A percentile compares a stretch with the other conserved stretches of the same genome.
Conservation (phyloP, 1,140 invertebrate species). For the Aphelenchoides fujianensis region DNA sequence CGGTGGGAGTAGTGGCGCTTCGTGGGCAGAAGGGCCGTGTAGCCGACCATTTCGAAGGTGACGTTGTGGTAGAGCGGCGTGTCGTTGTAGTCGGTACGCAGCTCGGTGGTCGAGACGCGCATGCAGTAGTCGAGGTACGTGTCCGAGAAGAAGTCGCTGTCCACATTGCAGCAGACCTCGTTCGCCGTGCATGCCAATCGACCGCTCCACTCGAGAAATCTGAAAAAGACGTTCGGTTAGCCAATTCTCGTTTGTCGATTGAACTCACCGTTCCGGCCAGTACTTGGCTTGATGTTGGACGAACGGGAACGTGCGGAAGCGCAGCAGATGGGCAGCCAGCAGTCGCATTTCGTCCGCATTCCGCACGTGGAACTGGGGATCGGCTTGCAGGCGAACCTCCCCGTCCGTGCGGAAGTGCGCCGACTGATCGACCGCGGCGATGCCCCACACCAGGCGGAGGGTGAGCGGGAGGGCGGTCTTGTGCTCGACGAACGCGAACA, state of each 20-base stretch:
- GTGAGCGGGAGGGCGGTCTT: constrained; percentile 51
- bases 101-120: constrained; percentile 53
- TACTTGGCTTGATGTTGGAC: constrained; percentile 48
- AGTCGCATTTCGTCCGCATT: constrained; percentile 35
- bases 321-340: constrained; percentile 41
- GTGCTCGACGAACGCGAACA: constrained; percentile 51
- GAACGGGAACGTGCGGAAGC: constrained; percentile 46
- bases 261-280: constrained; percentile 58
- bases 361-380: constrained; percentile 40
- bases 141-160: constrained; percentile 38
- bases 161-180: constrained; percentile 54
- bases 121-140: constrained; percentile 56
- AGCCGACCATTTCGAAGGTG: constrained; percentile 59
- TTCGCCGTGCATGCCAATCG: constrained; percentile 25
- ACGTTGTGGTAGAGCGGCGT: constrained; percentile 59
- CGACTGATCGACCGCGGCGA: constrained; percentile 18
- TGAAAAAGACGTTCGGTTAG: constrained; percentile 17
- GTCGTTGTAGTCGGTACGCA: constrained; percentile 57
- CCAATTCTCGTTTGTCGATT: constrained; percentile 21
- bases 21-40: constrained; percentile 59
- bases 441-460: constrained; percentile 49
- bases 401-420: constrained; percentile 39
- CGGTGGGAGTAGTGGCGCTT: constrained; percentile 58
- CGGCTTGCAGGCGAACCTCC: constrained; percentile 14
- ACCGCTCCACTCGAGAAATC: constrained; percentile 53